Base-by-base conservation (phyloP, 2,888 invertebrate genomes). In the Polymixis flavicincta region DNA sequence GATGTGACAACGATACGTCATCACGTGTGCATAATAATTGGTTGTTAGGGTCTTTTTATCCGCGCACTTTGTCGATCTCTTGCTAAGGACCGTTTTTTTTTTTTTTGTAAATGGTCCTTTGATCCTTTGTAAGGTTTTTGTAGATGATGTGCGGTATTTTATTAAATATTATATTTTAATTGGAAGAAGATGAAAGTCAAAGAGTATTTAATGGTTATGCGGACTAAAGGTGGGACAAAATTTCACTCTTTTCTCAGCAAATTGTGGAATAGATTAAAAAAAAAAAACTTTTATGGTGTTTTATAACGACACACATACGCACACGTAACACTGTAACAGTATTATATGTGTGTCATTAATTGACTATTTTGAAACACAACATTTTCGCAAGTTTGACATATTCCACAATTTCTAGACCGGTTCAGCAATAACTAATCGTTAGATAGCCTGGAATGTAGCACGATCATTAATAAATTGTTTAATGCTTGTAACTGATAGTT, bases 401-500 rank as follows among this genome's bases (percentile, higher is more conserved):
- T 59, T 48, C 19, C 17, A 77, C 57, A 17, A 48, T 64, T 83
- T 67, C 45, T 59, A 74, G 57, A 50, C 28, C 70, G 70, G 66
- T 69, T 67, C 70, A 79, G 50, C 45, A 83, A 79, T 79, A 79
- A 70, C 17, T 70, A 54, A 83, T 73, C 65, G 17, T 55, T 8
- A 82, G 59, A 63, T 73, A 79, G 57, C 50, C 19, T 61, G 61
- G 57, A 74, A 81, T 79, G 32, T 73, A 37, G 76, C 13, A 13
- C 81, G 22, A 66, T 67, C 69, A 54, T 72, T 67, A 80, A 80
- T 64, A 66, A 55, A 75, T 83, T 32, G 67, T 75, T 77, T 73
- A 80, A 70, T 76, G 65, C 65, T 65, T 32, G 61, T 70, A 28
- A 71, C 28, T 68, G 87, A 85, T 85, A 87, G 59, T 45, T n/a